phyloP scores from a whole-genome alignment of 1,140 invertebrate species.

The Stegodyphus dumicola region DNA sequence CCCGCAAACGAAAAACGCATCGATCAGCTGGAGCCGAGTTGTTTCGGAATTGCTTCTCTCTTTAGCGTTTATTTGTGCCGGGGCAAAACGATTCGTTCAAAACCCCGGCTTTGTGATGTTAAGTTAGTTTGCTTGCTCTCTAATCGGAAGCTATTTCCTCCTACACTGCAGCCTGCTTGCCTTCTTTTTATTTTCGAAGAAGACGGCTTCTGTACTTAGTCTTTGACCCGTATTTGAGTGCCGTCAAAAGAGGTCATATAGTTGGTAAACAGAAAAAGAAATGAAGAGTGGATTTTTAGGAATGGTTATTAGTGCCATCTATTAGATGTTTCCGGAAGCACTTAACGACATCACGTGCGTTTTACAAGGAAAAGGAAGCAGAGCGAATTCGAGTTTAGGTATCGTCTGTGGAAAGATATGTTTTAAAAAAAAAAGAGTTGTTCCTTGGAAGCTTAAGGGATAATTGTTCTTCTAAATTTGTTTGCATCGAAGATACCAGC shows the following conservation, averaged over 20 bases:
- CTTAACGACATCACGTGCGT: background rate
- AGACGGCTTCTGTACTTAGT: background rate
- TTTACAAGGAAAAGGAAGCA: background rate
- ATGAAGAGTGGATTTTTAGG: background rate
- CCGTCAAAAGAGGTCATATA: no score
- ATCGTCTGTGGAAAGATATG: no score
- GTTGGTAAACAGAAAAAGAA: no score
- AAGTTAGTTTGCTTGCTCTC: conserved; percentile 34
- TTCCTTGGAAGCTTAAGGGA: no score
- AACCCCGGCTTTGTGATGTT: background rate
- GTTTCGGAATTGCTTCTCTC: conserved; percentile 29
- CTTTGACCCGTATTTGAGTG: conserved; percentile 19
- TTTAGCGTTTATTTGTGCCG: conserved; percentile 11
- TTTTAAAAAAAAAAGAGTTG: no score
- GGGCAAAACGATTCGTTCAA: no score
- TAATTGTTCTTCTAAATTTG: no score
- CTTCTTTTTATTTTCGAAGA: background rate
- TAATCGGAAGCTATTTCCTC: conserved; percentile 23
- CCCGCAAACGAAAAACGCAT: background rate
- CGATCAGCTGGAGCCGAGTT: background rate
- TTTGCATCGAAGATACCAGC: no score
- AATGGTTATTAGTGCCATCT: background rate
- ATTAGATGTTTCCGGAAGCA: background rate
- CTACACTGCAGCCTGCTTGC: background rate
- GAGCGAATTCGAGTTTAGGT: background rate